Evolutionary conservation across 1,140 invertebrate species (phyloP).

Genomic region (Zaprionus inermis): DNA sequence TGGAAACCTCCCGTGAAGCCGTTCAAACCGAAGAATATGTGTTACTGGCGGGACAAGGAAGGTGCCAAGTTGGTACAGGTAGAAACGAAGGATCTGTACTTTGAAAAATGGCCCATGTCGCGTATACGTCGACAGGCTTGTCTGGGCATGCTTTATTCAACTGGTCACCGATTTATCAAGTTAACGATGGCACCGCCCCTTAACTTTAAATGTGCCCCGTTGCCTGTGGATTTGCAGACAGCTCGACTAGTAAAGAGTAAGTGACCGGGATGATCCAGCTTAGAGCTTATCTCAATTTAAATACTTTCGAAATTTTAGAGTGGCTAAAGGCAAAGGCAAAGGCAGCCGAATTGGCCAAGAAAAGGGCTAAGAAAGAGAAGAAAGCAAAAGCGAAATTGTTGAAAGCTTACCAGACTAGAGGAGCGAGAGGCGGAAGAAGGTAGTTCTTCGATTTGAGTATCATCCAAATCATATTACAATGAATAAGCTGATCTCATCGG

Average conservation of each 20-base stretch:
- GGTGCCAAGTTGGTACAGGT: no score
- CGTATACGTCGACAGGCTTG: conserved; percentile 64
- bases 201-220: conserved; percentile 66
- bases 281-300: neutral
- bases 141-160: conserved; percentile 66
- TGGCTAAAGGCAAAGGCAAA: conserved; percentile 5
- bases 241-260: conserved; percentile 8
- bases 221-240: conserved; percentile 61
- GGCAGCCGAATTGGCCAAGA: conserved; percentile 21
- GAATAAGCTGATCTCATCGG: no score
- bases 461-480: neutral
- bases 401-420: neutral
- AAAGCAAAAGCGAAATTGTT: neutral
- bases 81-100: neutral
- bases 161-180: conserved; percentile 58
- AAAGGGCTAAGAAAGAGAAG: conserved; percentile 1
- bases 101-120: conserved; percentile 45
- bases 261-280: neutral
- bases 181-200: conserved; percentile 50
- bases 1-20: no score
- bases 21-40: no score
- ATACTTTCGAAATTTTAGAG: neutral
- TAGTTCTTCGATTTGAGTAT: neutral
- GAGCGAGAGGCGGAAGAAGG: neutral
- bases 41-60: no score